phyloP scores from a whole-genome alignment of 92 coral and sea anemone species.

The Zoanthus sansibaricus region DNA sequence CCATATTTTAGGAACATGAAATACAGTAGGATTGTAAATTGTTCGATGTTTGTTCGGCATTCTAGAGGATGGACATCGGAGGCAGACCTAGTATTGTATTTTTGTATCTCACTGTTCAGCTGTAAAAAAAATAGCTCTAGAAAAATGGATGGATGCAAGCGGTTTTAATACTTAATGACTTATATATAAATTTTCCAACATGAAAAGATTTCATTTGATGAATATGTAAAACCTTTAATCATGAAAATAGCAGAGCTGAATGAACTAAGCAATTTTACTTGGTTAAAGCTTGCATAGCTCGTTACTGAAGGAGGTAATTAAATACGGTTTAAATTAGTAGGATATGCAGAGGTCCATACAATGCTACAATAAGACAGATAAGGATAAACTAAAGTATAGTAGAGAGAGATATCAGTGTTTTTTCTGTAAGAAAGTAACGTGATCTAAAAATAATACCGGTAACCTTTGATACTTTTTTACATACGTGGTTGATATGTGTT shows the following conservation, averaged over 20 bases:
- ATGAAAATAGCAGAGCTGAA: slow-evolving; percentile 6
- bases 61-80: neutral
- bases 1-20: no score
- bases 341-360: neutral
- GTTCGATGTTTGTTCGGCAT: neutral
- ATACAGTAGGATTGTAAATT: no score
- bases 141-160: no score
- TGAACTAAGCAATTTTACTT: neutral
- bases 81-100: slow-evolving; percentile 1
- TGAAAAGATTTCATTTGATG: neutral
- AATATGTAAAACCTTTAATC: neutral
- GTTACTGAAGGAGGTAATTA: neutral
- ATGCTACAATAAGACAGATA: no score
- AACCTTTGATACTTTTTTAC: no score
- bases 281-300: neutral
- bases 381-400: no score
- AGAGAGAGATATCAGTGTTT: neutral
- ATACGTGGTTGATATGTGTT: neutral
- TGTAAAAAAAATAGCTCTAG: neutral
- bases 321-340: neutral
- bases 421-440: no score
- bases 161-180: no score
- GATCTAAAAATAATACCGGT: no score
- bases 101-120: neutral
- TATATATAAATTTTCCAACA: neutral